Conservation (phyloP, 92 coral and sea anemone species). For the Epizoanthus illoricatus region DNA sequence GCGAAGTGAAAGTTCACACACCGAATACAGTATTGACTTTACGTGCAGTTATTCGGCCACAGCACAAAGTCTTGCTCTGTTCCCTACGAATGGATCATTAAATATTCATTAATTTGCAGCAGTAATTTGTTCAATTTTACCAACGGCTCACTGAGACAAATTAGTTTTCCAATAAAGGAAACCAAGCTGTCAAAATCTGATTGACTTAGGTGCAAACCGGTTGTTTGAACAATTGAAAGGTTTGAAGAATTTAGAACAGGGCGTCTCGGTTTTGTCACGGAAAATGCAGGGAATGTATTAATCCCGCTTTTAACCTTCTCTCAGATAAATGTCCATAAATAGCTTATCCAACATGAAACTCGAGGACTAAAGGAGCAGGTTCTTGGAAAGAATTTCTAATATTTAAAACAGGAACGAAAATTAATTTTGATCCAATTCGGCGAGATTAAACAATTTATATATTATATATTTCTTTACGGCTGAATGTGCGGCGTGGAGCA, state of each 20-base stretch:
- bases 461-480: not conserved
- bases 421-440: constrained; percentile 24
- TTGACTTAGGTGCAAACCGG: constrained; percentile 26
- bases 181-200: constrained; percentile 36
- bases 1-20: no score
- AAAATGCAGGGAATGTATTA: constrained; percentile 15
- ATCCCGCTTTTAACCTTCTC: not conserved
- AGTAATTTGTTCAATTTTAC: constrained; percentile 20
- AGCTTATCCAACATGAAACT: not conserved
- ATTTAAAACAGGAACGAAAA: not conserved
- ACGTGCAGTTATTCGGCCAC: constrained; percentile 2
- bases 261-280: constrained; percentile 3
- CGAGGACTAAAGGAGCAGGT: not conserved
- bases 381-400: not conserved
- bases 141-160: not conserved
- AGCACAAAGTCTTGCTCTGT: not conserved
- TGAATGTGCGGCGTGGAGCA: constrained; percentile 7
- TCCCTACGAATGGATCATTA: not conserved
- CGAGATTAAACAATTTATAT: not conserved
- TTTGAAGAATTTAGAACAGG: not conserved
- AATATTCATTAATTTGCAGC: constrained; percentile 25
- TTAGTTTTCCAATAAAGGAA: constrained; percentile 40
- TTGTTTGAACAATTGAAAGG: constrained; percentile 28
- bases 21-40: not conserved
- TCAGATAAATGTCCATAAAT: not conserved